Conservation (phyloP, 2,797 vertebrate genomes). For the Enteromius viviparus region DNA sequence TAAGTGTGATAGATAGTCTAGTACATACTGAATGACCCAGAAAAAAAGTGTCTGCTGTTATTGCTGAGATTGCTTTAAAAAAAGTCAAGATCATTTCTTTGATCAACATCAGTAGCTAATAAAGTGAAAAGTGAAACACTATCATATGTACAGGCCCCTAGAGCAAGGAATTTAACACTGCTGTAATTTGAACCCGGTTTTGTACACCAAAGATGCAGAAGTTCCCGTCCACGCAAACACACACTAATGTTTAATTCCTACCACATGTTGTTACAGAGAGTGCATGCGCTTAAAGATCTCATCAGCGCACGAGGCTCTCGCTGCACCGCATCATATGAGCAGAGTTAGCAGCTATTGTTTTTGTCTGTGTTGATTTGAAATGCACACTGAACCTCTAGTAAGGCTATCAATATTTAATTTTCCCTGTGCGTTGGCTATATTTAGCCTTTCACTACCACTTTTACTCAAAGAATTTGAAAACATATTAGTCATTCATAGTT, state of each 20-base stretch:
- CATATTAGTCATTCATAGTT: constrained; percentile 41
- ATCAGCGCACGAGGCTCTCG: not conserved
- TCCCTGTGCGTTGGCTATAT: constrained; percentile 39
- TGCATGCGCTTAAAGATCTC: constrained; percentile 20
- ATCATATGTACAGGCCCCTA: constrained; percentile 42
- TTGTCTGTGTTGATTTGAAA: constrained; percentile 50
- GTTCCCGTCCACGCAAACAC: constrained; percentile 13
- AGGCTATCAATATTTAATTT: constrained; percentile 5
- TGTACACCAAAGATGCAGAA: constrained; percentile 40
- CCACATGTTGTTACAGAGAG: constrained; percentile 47
- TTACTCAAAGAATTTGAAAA: constrained; percentile 40
- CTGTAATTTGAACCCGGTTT: constrained; percentile 49
- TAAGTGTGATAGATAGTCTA: not conserved
- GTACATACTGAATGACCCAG: not conserved
- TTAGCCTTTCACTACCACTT: constrained; percentile 28
- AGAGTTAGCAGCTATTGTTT: constrained; percentile 36
- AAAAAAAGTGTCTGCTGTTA: constrained; percentile 28
- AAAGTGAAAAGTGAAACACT: constrained; percentile 48
- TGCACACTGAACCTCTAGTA: constrained; percentile 18
- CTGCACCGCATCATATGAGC: constrained; percentile 25
- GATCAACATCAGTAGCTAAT: constrained; percentile 57
- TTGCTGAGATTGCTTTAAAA: constrained; percentile 41
- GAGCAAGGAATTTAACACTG: constrained; percentile 51
- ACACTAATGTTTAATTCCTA: constrained; percentile 43
- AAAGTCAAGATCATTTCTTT: constrained; percentile 41